Evolutionary conservation across 2,113 vertebrate genomes (phyloP), one percentile per base, ranked within the genome.

Genomic region (Hippocampus mohnikei): DNA sequence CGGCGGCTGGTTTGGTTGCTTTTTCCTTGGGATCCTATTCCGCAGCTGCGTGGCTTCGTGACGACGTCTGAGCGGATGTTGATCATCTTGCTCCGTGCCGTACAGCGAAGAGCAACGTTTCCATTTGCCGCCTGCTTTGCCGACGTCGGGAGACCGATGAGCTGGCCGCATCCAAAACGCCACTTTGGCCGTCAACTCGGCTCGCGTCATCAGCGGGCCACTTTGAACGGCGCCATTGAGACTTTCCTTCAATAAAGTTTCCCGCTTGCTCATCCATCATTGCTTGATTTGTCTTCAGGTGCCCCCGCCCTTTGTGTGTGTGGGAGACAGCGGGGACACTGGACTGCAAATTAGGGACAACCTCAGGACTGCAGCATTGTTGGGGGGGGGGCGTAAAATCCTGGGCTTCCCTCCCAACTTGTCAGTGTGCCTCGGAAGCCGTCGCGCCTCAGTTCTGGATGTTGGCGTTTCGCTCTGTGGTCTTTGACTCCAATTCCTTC

Each of bases 201-300:
- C 27, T 27, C 11, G 25, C 13, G 5, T 4, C 3, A 15, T 59
- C 29, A 59, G 56, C 56, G 5, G 27, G 25, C 12, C 23, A 16
- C 4, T 13, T 56, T 25, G n/a, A 9, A 56, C 53, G 8, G 21
- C 27, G 25, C 23, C 27, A 11, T 25, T 5, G 25, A 33, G 15
- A 50, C 21, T 21, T 71, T 70, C 66, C 79, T 67, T 70, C 8
- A 85, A 85, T 84, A 84, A 85, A 85, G 55, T 76, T 73, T 82
- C 29, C 69, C 62, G 63, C 44, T 15, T 42, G 62, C 41, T 71
- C 6, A 16, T 13, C 64, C 15, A 69, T 81, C 66, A 41, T 13
- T 60, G 27, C 18, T 60, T 59, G 25, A 16, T 41, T 41, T 41
- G 9, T 3, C 40, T 41, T 41, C 40, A 41, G 40, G 9, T 3